phyloP scores from a whole-genome alignment of 2,113 vertebrate genomes.

The Steatornis caripensis region DNA sequence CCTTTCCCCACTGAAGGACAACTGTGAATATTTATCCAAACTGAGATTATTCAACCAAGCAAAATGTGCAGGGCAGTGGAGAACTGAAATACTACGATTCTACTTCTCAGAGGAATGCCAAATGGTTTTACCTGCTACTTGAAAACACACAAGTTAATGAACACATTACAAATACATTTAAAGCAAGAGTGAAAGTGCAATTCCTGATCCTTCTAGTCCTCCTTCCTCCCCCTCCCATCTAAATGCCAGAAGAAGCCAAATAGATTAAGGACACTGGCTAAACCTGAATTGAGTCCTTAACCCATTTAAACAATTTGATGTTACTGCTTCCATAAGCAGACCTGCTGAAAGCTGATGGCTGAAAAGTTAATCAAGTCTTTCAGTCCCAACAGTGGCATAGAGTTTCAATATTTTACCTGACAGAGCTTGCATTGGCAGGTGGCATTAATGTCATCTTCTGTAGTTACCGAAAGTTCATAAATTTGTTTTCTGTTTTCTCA shows the following conservation, averaged over 20 bases:
- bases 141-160: background rate
- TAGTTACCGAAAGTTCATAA: background rate
- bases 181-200: background rate
- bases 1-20: background rate
- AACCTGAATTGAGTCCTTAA: background rate
- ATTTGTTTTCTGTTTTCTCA: background rate
- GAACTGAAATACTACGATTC: background rate
- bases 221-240: too few species aligned
- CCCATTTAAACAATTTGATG: background rate
- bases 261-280: background rate
- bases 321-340: background rate
- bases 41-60: accelerated
- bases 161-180: background rate
- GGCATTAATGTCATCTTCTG: background rate
- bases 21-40: background rate
- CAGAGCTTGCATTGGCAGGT: background rate
- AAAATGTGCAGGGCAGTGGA: accelerated
- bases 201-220: background rate
- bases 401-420: background rate
- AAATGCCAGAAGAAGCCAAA: background rate
- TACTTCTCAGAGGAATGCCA: background rate
- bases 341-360: background rate
- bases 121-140: background rate
- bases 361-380: background rate
- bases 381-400: background rate